Evolutionary conservation across 2,797 vertebrate species (phyloP).

Genomic region (Glyptemys insculpta): DNA sequence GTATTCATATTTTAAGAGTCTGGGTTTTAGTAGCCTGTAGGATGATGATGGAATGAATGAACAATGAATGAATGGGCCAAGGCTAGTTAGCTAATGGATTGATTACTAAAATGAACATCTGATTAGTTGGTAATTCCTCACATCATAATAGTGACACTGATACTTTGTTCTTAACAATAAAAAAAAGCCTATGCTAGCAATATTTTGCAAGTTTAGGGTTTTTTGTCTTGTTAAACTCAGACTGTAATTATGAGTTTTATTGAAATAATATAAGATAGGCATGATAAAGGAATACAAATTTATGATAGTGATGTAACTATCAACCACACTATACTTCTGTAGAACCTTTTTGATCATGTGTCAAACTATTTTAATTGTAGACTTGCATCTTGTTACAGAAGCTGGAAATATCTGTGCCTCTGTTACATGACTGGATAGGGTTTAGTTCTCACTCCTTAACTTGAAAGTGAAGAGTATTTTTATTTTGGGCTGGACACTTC

Average conservation of each 20-base stretch:
- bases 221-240: not conserved
- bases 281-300: not conserved
- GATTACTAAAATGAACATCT: not conserved
- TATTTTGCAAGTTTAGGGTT: not conserved
- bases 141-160: not conserved
- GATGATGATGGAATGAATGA: not conserved
- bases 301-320: not conserved
- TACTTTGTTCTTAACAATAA: not conserved
- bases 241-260: not conserved
- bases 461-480: not conserved
- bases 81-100: not conserved
- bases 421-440: not conserved
- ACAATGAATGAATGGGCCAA: not conserved
- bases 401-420: not conserved
- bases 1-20: not conserved
- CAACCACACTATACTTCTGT: not conserved
- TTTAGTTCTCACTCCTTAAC: not conserved
- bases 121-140: not conserved
- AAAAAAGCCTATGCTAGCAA: not conserved
- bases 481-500: not conserved
- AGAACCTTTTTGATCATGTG: not conserved
- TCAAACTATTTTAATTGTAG: not conserved
- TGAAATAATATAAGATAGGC: not conserved
- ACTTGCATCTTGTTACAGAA: not conserved
- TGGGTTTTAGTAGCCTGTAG: not conserved